Conservation (phyloP, 2,113 vertebrate genomes). For the Ibidorhyncha struthersii region DNA sequence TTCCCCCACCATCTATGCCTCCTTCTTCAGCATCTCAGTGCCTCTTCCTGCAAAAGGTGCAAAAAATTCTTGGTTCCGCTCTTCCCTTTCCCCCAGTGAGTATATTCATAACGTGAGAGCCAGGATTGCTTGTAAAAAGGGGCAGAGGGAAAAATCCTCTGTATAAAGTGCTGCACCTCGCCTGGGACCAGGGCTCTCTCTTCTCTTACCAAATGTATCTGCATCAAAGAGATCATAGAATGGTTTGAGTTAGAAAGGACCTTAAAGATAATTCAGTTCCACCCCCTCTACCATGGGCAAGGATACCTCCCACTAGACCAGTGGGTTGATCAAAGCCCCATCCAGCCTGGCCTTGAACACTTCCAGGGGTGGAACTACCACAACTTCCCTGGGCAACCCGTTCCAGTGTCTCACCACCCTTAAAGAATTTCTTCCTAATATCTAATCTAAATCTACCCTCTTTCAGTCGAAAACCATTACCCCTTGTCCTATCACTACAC, state of each 20-base stretch:
- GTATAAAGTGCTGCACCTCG: neutral
- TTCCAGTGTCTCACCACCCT: neutral
- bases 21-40: neutral
- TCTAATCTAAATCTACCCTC: neutral
- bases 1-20: neutral
- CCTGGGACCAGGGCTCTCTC: neutral
- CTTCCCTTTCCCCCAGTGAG: neutral
- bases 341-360: neutral
- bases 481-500: neutral
- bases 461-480: neutral
- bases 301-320: neutral
- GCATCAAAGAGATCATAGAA: neutral
- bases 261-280: neutral
- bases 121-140: neutral
- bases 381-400: neutral
- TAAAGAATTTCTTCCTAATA: neutral
- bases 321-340: neutral
- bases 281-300: neutral
- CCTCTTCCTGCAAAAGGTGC: neutral
- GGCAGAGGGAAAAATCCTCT: neutral
- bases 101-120: neutral
- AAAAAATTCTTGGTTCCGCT: neutral
- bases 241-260: neutral
- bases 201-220: neutral
- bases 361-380: neutral